Conservation (phyloP, 2,888 invertebrate genomes). For the Tromatobia lineatoria region DNA sequence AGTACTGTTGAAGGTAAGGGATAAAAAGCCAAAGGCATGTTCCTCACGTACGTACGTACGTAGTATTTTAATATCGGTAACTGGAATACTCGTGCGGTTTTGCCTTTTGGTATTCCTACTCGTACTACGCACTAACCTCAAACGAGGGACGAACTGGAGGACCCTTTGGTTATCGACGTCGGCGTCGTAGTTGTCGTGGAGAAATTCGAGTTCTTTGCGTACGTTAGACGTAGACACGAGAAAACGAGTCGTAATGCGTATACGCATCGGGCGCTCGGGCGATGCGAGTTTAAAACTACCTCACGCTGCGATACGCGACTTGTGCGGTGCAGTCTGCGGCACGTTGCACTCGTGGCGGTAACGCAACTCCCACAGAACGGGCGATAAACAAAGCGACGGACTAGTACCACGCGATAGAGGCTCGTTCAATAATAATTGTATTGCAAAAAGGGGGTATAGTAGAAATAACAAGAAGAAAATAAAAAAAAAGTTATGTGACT, state of each 20-base stretch:
- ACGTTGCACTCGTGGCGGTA: constrained; percentile 19
- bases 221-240: constrained; percentile 24
- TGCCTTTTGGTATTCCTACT: constrained; percentile 15
- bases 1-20: constrained; percentile 2
- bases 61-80: constrained; percentile 64
- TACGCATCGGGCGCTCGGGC: constrained; percentile 3
- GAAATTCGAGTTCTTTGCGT: constrained; percentile 59
- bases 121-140: constrained; percentile 20
- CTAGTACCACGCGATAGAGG: constrained; percentile 32
- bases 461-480: constrained; percentile 12
- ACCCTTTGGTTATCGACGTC: constrained; percentile 46
- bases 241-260: background rate
- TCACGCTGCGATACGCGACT: constrained; percentile 24
- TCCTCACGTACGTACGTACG: constrained; percentile 50
- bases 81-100: constrained; percentile 50
- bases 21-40: constrained; percentile 23
- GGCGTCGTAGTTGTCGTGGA: constrained; percentile 41
- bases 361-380: constrained; percentile 7
- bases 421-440: constrained; percentile 55
- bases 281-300: constrained; percentile 30
- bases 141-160: constrained; percentile 49
- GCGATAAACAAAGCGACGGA: constrained; percentile 50
- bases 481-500: background rate
- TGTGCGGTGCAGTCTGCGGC: constrained; percentile 30
- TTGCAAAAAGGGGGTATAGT: constrained; percentile 12